Conservation (phyloP, 2,888 invertebrate genomes). For the Epinotia demarniana region DNA sequence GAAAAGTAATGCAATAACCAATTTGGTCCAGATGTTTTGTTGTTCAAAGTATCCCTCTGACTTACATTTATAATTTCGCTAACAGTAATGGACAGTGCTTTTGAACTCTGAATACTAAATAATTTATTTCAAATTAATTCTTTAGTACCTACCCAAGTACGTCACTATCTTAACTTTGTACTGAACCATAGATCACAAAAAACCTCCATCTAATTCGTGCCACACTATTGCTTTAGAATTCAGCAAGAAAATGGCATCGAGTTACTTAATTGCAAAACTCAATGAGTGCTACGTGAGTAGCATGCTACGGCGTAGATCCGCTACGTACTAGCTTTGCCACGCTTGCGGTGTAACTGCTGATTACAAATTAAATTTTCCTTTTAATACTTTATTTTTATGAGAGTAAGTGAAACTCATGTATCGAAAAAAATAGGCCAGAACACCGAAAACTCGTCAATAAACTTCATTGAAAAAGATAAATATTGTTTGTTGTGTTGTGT, state of each 20-base stretch:
- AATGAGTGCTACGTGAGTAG: conserved; percentile 33
- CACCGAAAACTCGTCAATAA: neutral
- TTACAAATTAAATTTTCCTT: conserved; percentile 23
- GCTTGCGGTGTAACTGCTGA: conserved; percentile 26
- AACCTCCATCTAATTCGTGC: neutral
- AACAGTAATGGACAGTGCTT: no score
- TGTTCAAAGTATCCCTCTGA: no score
- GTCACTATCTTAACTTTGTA: neutral
- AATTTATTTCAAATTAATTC: neutral
- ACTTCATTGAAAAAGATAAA: no score
- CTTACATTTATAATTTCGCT: no score
- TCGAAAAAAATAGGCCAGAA: neutral
- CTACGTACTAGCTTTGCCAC: conserved; percentile 9
- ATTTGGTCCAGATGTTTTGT: no score
- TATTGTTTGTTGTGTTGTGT: no score
- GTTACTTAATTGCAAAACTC: conserved; percentile 30
- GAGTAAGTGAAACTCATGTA: neutral
- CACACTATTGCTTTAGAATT: conserved; percentile 16
- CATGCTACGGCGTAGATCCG: conserved; percentile 19
- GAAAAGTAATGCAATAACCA: no score
- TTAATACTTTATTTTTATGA: neutral
- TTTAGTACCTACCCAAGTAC: neutral
- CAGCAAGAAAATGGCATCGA: conserved; percentile 19
- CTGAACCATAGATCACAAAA: neutral
- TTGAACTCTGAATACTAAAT: no score